Conservation (phyloP, 2,888 invertebrate genomes). For the Drosophila colorata region DNA sequence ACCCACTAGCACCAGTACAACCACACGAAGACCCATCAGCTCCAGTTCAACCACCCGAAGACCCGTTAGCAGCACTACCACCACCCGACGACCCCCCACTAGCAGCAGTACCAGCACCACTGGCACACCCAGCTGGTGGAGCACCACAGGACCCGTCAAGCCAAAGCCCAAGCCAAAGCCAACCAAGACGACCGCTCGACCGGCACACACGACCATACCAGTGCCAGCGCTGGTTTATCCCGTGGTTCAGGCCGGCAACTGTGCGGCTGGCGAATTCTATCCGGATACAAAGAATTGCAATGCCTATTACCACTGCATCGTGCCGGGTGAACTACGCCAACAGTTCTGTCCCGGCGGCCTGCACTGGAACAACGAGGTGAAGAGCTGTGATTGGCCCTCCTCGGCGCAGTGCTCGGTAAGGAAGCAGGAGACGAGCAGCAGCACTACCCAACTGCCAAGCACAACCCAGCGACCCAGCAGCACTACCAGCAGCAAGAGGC, state of each 20-base stretch:
- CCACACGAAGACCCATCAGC: constrained; percentile 47
- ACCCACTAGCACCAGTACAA: constrained; percentile 35
- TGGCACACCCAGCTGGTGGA: constrained; percentile 86
- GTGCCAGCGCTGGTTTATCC: constrained; percentile 86
- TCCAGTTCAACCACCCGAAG: constrained; percentile 62
- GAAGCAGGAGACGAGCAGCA: constrained; percentile 25
- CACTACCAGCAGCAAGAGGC: constrained; percentile 49
- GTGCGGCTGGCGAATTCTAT: constrained; percentile 86
- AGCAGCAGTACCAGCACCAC: constrained; percentile 10
- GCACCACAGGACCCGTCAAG: constrained; percentile 69
- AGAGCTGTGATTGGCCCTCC: constrained; percentile 93
- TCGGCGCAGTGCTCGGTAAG: constrained; percentile 88
- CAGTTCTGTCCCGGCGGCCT: constrained; percentile 92
- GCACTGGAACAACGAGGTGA: constrained; percentile 90
- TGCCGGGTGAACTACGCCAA: constrained; percentile 88
- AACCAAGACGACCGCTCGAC: constrained; percentile 66
- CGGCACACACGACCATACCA: constrained; percentile 83
- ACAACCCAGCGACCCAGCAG: constrained; percentile 56
- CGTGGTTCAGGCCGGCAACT: constrained; percentile 82
- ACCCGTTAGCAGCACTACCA: constrained; percentile 65
- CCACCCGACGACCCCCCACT: constrained; percentile 61
- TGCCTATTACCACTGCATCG: constrained; percentile 91
- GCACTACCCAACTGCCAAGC: background rate
- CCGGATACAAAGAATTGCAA: constrained; percentile 90
- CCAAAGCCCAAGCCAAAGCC: constrained; percentile 66